These are phyloP conservation scores for Cinara cedri DNA, from an alignment of 2,888 invertebrate species.

Conservation along the genomic window DNA sequence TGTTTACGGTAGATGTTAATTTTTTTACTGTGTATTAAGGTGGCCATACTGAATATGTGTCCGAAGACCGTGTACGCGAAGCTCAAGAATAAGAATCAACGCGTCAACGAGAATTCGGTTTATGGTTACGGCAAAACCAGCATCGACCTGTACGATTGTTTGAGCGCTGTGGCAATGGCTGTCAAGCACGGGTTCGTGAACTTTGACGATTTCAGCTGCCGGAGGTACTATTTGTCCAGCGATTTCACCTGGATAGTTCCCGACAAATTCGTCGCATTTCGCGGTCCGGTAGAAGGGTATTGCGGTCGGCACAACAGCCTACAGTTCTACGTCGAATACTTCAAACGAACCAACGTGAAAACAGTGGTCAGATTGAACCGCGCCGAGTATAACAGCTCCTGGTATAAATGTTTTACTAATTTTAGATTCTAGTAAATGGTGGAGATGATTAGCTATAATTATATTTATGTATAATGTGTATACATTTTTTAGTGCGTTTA, in stretches of 20 bases:
- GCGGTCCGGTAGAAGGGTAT: background rate
- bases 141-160: background rate
- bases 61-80: background rate
- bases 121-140: background rate
- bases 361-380: background rate
- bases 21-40: too few species aligned
- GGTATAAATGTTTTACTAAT: too few species aligned
- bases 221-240: background rate
- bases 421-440: too few species aligned
- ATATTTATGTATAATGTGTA: too few species aligned
- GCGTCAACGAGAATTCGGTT: background rate
- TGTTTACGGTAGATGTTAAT: too few species aligned
- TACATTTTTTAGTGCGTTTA: too few species aligned
- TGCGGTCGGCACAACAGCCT: background rate
- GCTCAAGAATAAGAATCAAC: background rate
- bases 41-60: background rate
- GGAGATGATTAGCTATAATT: too few species aligned
- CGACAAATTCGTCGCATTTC: constrained; percentile 3
- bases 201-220: background rate
- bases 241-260: constrained; percentile 1
- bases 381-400: background rate
- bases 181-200: background rate
- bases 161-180: background rate
- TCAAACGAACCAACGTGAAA: background rate
- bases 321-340: background rate